phyloP scores from a whole-genome alignment of 2,113 vertebrate genomes.

The Choloepus hoffmanni region DNA sequence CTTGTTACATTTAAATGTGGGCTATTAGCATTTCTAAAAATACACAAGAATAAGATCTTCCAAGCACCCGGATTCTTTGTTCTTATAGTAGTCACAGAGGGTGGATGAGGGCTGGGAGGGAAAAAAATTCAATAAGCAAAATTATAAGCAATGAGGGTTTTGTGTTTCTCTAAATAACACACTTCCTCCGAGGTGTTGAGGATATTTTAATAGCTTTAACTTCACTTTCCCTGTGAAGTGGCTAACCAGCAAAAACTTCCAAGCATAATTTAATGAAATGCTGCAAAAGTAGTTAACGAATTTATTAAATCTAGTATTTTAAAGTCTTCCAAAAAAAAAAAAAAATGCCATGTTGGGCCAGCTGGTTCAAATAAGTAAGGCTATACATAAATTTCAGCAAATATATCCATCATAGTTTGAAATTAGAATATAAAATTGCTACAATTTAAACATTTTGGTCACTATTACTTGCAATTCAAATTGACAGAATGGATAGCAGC shows the following conservation, averaged over 20 bases:
- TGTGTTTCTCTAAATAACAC: slow-evolving; percentile 70
- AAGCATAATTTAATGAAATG: slow-evolving; percentile 78
- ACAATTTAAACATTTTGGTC: slow-evolving; percentile 18
- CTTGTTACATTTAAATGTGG: background rate
- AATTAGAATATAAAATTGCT: slow-evolving; percentile 48
- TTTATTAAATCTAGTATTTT: slow-evolving; percentile 73
- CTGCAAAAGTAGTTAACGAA: slow-evolving; percentile 67
- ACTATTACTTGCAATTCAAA: background rate
- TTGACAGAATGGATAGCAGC: background rate
- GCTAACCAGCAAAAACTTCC: slow-evolving; percentile 76
- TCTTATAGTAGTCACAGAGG: background rate
- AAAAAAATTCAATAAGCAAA: slow-evolving; percentile 56
- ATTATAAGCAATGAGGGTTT: slow-evolving; percentile 73
- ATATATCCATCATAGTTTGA: slow-evolving; percentile 11
- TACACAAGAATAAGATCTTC: slow-evolving; percentile 32
- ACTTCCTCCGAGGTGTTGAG: slow-evolving; percentile 68
- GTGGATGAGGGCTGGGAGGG: background rate
- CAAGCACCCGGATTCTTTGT: background rate
- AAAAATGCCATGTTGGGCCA: slow-evolving; percentile 43
- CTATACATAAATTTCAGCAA: slow-evolving; percentile 26
- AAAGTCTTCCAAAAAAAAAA: background rate
- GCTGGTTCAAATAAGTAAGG: slow-evolving; percentile 52
- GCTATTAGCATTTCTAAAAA: slow-evolving; percentile 57
- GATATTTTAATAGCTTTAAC: slow-evolving; percentile 75
- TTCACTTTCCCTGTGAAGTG: slow-evolving; percentile 70